Conservation (phyloP, 1,140 invertebrate species). For the Steinernema khuongi region DNA sequence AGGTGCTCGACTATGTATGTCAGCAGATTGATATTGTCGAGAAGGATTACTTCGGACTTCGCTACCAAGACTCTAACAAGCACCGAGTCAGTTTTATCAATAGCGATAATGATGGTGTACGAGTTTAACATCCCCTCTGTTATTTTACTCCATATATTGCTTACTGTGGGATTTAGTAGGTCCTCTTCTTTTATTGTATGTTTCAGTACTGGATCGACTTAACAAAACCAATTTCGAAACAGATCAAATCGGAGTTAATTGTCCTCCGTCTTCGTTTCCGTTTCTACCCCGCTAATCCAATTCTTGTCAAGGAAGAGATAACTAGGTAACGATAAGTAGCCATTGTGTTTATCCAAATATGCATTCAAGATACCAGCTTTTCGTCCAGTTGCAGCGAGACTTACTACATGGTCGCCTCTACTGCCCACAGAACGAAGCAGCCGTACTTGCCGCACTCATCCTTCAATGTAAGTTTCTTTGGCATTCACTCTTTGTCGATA, state of each 20-base stretch:
- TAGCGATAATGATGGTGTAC: not conserved
- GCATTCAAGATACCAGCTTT: conserved; percentile 73
- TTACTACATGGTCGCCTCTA: conserved; percentile 85
- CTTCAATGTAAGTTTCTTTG: conserved; percentile 73
- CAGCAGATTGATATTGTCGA: conserved; percentile 85
- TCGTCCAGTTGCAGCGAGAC: conserved; percentile 87
- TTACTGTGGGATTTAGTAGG: not conserved
- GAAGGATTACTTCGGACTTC: conserved; percentile 91
- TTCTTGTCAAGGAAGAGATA: conserved; percentile 76
- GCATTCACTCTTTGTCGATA: conserved; percentile 18
- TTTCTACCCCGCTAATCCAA: conserved; percentile 85
- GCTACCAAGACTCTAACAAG: conserved; percentile 83
- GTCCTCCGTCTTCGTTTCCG: conserved; percentile 82
- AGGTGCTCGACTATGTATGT: conserved; percentile 85
- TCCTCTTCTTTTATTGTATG: conserved; percentile 49
- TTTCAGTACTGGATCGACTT: conserved; percentile 92
- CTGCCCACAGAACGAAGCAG: conserved; percentile 78
- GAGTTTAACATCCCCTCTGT: not conserved
- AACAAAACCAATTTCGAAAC: conserved; percentile 82
- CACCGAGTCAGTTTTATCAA: conserved; percentile 68
- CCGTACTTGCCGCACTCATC: conserved; percentile 81
- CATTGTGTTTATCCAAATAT: not conserved
- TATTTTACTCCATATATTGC: not conserved
- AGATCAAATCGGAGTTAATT: conserved; percentile 77
- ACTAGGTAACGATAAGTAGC: conserved; percentile 63